phyloP scores from a whole-genome alignment of 2,797 vertebrate species.

The Botia almorhae region DNA sequence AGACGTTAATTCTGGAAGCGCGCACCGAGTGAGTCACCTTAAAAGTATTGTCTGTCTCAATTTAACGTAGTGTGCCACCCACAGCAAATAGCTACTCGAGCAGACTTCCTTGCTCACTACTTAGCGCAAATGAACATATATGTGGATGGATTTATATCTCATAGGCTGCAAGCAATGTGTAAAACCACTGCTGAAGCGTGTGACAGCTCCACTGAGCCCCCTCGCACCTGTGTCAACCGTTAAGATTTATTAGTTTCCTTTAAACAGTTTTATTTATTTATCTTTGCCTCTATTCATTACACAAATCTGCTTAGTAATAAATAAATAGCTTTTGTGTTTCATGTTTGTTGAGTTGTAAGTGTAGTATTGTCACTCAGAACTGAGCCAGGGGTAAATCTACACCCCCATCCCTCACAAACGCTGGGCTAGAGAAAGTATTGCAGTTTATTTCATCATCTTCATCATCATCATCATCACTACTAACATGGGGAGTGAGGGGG shows the following conservation, averaged over 20 bases:
- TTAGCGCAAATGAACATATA: conserved; percentile 31
- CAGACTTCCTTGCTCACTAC: conserved; percentile 26
- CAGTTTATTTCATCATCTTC: conserved; percentile 78
- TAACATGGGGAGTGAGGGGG: conserved; percentile 80
- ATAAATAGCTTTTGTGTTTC: conserved; percentile 68
- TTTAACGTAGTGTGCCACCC: conserved; percentile 33
- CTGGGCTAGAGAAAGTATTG: conserved; percentile 79
- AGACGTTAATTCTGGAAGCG: conserved; percentile 23
- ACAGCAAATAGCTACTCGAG: conserved; percentile 19
- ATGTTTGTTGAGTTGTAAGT: conserved; percentile 77
- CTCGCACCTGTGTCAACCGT: conserved; percentile 6
- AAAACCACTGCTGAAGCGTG: conserved; percentile 4
- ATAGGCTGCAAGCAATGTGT: neutral
- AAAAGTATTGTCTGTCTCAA: conserved; percentile 41
- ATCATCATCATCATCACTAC: conserved; percentile 78
- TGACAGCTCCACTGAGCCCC: conserved; percentile 26
- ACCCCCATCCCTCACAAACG: conserved; percentile 73
- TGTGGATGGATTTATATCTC: conserved; percentile 15
- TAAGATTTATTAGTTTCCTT: conserved; percentile 67
- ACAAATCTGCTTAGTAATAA: conserved; percentile 83
- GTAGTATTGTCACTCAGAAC: conserved; percentile 82
- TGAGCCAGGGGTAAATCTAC: conserved; percentile 81
- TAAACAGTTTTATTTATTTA: conserved; percentile 59
- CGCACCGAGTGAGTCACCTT: conserved; percentile 31
- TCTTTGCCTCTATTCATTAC: conserved; percentile 64